Conservation (phyloP, 2,113 vertebrate species). For the Sapajus apella region DNA sequence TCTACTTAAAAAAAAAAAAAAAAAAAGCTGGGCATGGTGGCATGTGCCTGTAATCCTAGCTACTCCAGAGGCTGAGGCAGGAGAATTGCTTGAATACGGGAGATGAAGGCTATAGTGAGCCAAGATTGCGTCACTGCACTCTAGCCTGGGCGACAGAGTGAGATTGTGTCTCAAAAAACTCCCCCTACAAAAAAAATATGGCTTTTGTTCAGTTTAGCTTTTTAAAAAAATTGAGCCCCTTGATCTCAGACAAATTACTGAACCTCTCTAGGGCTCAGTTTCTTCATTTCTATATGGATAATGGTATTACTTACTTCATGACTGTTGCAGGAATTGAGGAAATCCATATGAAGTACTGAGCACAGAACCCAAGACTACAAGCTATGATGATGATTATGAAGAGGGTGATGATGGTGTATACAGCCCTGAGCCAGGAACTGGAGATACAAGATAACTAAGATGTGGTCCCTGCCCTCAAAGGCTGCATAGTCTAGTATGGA, state of each 20-base stretch:
- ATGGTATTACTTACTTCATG: slow-evolving; percentile 3
- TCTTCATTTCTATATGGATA: not conserved
- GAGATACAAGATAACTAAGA: slow-evolving; percentile 12
- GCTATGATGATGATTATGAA: not conserved
- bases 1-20: no score
- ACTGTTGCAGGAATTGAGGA: not conserved
- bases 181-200: no score
- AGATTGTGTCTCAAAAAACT: no score
- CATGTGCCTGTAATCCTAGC: no score
- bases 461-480: not conserved
- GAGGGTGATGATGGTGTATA: not conserved
- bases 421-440: not conserved
- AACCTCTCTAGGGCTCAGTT: not conserved
- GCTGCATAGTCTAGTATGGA: not conserved
- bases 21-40: no score
- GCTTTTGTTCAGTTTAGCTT: not conserved
- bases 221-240: not conserved
- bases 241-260: not conserved
- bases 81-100: no score
- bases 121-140: no score
- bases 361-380: not conserved
- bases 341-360: not conserved
- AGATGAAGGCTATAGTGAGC: no score
- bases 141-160: no score
- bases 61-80: no score